phyloP scores from a whole-genome alignment of 2,888 invertebrate species.

The Pristionchus japonicus region DNA sequence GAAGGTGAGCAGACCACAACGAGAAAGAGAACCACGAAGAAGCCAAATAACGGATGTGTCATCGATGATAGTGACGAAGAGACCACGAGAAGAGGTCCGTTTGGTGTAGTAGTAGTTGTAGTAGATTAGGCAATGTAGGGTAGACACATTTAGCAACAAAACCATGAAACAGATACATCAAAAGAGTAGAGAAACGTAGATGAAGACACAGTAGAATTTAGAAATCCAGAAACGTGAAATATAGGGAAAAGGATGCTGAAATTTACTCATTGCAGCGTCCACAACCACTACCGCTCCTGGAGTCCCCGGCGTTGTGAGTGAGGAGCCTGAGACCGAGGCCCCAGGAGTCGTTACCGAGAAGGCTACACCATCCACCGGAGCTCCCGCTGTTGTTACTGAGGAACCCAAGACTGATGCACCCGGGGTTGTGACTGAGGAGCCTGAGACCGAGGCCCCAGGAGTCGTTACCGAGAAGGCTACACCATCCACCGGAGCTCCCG shows the following conservation, averaged over 20 bases:
- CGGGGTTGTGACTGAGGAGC: not conserved
- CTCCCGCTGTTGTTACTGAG: not conserved
- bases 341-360: too few species aligned
- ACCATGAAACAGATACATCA: too few species aligned
- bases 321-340: not conserved
- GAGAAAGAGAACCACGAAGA: slow-evolving; percentile 36
- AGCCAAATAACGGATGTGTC: slow-evolving; percentile 34
- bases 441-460: too few species aligned
- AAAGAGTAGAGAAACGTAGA: not conserved
- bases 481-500: slow-evolving; percentile 13
- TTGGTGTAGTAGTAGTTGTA: not conserved
- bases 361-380: not conserved
- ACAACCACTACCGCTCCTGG: not conserved
- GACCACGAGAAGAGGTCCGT: slow-evolving; percentile 25
- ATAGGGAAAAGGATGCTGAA: not conserved
- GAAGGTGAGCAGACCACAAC: too few species aligned
- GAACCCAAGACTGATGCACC: slow-evolving; percentile 10
- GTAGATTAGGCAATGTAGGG: too few species aligned
- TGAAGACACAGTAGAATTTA: not conserved
- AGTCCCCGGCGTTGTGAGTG: not conserved
- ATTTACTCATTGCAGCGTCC: not conserved
- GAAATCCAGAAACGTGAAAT: too few species aligned
- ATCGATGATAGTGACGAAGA: slow-evolving; percentile 32
- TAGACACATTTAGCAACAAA: too few species aligned
- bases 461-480: too few species aligned